Evolutionary conservation across 2,888 invertebrate species (phyloP).

Genomic region (Dasypogon diadema): DNA sequence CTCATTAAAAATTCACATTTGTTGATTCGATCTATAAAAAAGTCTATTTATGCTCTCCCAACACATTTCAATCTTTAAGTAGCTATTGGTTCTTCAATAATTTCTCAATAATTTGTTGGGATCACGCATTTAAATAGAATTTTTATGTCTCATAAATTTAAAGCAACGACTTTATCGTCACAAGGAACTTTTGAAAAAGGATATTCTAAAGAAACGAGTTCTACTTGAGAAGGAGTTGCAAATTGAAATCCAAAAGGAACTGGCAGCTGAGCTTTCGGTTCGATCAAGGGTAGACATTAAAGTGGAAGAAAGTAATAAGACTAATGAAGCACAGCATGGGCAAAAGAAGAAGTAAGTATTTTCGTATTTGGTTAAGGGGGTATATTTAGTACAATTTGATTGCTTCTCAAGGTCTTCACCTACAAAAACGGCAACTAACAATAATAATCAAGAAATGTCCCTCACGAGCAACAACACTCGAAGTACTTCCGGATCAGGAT

Average conservation of each 20-base stretch:
- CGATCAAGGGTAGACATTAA: slow-evolving; percentile 74
- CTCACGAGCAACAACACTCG: slow-evolving; percentile 16
- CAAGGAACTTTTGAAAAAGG: slow-evolving; percentile 92
- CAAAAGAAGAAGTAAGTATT: slow-evolving; percentile 50
- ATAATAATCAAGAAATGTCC: slow-evolving; percentile 37
- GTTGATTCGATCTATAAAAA: not conserved
- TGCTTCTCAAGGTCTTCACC: slow-evolving; percentile 40
- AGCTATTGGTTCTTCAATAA: slow-evolving; percentile 33
- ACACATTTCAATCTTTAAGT: slow-evolving; percentile 42
- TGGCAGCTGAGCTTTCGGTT: slow-evolving; percentile 79
- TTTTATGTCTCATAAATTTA: slow-evolving; percentile 66
- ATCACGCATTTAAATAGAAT: slow-evolving; percentile 55
- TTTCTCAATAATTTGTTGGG: slow-evolving; percentile 49
- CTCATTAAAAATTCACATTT: too few species aligned
- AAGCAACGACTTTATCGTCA: slow-evolving; percentile 86
- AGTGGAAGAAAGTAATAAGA: slow-evolving; percentile 53
- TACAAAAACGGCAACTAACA: slow-evolving; percentile 45
- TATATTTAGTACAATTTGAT: not conserved
- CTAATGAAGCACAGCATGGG: slow-evolving; percentile 14
- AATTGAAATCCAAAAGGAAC: slow-evolving; percentile 87
- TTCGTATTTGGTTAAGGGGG: not conserved
- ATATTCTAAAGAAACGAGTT: slow-evolving; percentile 91
- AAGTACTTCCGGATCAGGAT: slow-evolving; percentile 61
- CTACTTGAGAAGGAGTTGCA: slow-evolving; percentile 90
- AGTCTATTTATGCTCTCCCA: slow-evolving; percentile 53